Evolutionary conservation across 2,113 vertebrate species (phyloP).

Genomic region (Loxodonta africana): DNA sequence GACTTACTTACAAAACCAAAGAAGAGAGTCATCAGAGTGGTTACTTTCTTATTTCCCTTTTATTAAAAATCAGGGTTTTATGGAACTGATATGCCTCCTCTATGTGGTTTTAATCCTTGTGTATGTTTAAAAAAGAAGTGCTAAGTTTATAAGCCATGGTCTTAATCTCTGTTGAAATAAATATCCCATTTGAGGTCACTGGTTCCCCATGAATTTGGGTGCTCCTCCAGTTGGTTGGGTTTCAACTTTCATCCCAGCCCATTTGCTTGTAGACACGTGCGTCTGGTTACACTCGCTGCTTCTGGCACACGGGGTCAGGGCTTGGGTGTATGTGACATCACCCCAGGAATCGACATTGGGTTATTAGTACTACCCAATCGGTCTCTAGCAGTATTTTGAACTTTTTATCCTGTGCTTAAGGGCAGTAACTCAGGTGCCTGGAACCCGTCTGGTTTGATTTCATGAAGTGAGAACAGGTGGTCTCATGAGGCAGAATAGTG

Average conservation of each 20-base stretch:
- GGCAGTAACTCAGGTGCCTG: not conserved
- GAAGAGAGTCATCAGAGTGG: not conserved
- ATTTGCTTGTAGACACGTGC: not conserved
- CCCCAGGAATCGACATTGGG: not conserved
- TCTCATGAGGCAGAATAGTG: not conserved
- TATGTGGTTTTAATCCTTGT: not conserved
- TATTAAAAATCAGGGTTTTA: not conserved
- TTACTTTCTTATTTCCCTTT: not conserved
- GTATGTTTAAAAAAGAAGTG: not conserved
- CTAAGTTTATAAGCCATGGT: not conserved
- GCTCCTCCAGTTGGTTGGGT: not conserved
- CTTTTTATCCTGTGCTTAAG: not conserved
- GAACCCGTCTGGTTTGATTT: fast-evolving
- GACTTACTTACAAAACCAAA: not conserved
- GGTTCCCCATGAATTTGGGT: not conserved
- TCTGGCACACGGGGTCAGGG: not conserved
- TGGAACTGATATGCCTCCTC: not conserved
- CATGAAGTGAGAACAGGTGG: not conserved
- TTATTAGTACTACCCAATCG: not conserved
- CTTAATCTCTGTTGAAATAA: not conserved
- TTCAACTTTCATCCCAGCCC: not conserved
- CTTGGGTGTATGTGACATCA: fast-evolving
- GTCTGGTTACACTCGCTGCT: not conserved
- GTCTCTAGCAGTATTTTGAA: not conserved
- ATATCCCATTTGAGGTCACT: not conserved